Conservation (phyloP, 2,888 invertebrate species). For the Drosophila koepferae region DNA sequence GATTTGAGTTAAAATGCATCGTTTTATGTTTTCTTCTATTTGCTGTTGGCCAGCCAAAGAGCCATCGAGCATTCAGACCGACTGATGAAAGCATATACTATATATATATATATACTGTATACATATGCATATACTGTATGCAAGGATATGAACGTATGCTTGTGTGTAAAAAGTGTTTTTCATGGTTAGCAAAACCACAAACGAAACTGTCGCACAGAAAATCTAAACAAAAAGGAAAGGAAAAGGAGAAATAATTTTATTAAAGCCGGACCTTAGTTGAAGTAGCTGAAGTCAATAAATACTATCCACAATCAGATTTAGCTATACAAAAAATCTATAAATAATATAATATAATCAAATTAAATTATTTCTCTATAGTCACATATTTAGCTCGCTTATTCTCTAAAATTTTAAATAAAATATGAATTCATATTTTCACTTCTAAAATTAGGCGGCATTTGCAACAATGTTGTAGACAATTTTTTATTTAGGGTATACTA, state of each 20-base stretch:
- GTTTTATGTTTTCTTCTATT: background rate
- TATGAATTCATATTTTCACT: too few relatives aligned
- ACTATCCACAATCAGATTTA: background rate
- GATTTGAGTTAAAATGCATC: background rate
- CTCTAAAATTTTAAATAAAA: background rate
- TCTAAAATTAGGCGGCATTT: background rate
- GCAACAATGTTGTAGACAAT: slow-evolving; percentile 2
- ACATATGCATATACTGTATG: background rate
- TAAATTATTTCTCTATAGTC: too few relatives aligned
- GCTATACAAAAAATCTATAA: background rate
- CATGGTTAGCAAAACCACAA: slow-evolving; percentile 55
- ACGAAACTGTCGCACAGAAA: background rate
- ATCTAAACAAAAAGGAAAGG: too few relatives aligned
- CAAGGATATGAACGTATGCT: background rate
- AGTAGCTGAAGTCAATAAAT: background rate
- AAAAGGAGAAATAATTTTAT: slow-evolving; percentile 9
- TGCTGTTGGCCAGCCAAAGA: background rate
- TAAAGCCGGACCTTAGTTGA: background rate
- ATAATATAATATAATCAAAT: background rate
- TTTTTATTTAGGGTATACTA: slow-evolving; percentile 10
- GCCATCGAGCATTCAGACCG: slow-evolving; percentile 3
- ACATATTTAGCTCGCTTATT: too few relatives aligned
- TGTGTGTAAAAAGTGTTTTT: slow-evolving; percentile 25
- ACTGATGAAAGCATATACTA: background rate
- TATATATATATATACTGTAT: background rate